Conservation (phyloP, 1,140 invertebrate genomes). For the Heliconius himera region DNA sequence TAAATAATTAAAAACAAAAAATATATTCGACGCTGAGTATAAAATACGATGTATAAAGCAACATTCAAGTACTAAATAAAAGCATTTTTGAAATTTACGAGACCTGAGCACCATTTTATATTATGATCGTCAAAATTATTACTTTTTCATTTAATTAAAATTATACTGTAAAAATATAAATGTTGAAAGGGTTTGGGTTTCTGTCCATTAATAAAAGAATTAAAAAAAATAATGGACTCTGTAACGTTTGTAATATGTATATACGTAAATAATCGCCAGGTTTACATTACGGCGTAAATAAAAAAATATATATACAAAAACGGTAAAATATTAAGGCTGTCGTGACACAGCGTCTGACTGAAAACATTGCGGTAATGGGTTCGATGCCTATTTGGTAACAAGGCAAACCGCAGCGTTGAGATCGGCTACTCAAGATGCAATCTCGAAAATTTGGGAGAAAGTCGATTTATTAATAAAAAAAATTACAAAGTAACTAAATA, state of each 20-base stretch:
- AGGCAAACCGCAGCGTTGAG: no score
- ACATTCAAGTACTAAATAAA: not conserved
- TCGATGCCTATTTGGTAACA: no score
- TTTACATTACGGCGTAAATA: no score
- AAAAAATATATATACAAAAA: no score
- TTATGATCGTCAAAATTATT: not conserved
- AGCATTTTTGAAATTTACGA: not conserved
- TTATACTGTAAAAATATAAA: slow-evolving; percentile 6
- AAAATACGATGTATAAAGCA: not conserved
- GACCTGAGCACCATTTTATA: not conserved
- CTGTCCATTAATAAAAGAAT: not conserved
- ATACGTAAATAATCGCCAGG: no score
- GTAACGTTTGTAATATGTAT: not conserved
- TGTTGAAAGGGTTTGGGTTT: not conserved
- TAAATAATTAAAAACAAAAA: not conserved
- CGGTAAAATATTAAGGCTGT: no score
- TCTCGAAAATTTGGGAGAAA: no score
- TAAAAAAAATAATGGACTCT: not conserved
- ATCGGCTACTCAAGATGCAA: not conserved
- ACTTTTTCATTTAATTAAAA: not conserved
- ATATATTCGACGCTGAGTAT: not conserved
- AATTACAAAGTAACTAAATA: no score
- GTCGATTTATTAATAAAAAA: no score
- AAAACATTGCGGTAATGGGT: no score
- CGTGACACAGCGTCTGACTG: no score